These are phyloP conservation scores for Cichlasoma orientale DNA, from an alignment of 2,797 vertebrate genomes.

Conservation along the genomic window DNA sequence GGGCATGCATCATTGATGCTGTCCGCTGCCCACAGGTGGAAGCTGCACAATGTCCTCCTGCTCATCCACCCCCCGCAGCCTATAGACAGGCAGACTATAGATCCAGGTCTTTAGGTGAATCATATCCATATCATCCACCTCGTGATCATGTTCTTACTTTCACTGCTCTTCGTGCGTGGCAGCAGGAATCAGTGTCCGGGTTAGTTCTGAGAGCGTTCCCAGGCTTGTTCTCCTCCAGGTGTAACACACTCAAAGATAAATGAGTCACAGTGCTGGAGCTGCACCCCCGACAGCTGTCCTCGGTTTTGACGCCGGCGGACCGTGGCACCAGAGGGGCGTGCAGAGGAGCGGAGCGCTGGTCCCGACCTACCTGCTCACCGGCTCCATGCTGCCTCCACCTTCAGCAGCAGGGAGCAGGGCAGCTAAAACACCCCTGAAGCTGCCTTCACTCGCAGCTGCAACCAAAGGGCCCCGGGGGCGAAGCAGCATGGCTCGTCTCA, in stretches of 20 bases:
- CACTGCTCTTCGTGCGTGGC: background rate
- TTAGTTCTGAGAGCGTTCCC: background rate
- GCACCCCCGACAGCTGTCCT: slow-evolving; percentile 31
- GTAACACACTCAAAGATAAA: slow-evolving; percentile 29
- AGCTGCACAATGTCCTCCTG: slow-evolving; percentile 24
- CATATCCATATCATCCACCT: background rate
- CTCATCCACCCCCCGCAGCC: slow-evolving; percentile 23
- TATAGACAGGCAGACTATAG: slow-evolving; percentile 1
- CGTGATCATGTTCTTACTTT: background rate
- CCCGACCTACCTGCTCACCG: slow-evolving; percentile 51
- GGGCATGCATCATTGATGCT: slow-evolving; percentile 75
- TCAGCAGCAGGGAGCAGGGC: background rate
- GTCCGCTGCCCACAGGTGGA: slow-evolving; percentile 52
- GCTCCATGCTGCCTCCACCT: slow-evolving; percentile 42
- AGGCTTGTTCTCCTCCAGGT: slow-evolving; percentile 9
- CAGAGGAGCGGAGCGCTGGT: slow-evolving; percentile 40
- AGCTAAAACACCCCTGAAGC: slow-evolving; percentile 55
- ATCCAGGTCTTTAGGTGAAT: background rate
- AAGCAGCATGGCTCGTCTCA: slow-evolving; percentile 61
- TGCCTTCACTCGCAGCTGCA: slow-evolving; percentile 63
- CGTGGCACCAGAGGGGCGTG: slow-evolving; percentile 43
- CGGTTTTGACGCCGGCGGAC: slow-evolving; percentile 40
- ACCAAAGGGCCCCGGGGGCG: slow-evolving; percentile 41
- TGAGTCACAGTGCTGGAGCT: slow-evolving; percentile 55
- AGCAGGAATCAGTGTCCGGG: background rate